Conservation (phyloP, 2,888 invertebrate species). For the Monochamus alternatus region DNA sequence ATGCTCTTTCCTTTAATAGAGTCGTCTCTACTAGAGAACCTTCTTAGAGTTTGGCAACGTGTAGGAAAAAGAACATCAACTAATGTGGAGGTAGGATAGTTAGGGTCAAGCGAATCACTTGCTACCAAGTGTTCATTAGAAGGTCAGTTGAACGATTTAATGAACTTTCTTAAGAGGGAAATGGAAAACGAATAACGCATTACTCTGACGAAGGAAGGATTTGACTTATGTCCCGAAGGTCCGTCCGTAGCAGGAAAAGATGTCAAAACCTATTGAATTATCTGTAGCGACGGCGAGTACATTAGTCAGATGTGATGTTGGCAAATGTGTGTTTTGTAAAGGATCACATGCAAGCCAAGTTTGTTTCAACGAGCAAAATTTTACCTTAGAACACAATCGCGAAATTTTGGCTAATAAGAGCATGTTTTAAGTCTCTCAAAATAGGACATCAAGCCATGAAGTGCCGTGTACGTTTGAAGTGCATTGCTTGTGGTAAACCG, state of each 20-base stretch:
- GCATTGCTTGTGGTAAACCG: slow-evolving; percentile 22
- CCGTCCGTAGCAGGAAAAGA: neutral
- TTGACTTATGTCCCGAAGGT: neutral
- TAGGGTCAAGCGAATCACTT: neutral
- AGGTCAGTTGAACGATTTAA: no score
- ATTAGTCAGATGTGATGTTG: slow-evolving; percentile 21
- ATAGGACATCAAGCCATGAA: no score
- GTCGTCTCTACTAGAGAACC: neutral
- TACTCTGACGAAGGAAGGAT: neutral
- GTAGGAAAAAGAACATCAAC: no score
- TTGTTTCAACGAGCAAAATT: slow-evolving; percentile 26
- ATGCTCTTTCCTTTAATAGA: slow-evolving; percentile 2
- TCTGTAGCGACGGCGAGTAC: slow-evolving; percentile 1
- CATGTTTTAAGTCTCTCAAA: no score
- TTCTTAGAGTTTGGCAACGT: no score
- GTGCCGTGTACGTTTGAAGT: no score
- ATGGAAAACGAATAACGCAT: no score
- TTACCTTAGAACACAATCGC: slow-evolving; percentile 23
- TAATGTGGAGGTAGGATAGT: neutral
- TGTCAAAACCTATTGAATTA: neutral
- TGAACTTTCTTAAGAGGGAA: no score
- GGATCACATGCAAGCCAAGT: no score
- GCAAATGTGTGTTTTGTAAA: slow-evolving; percentile 23
- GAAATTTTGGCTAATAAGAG: neutral
- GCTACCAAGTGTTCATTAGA: neutral